These are phyloP conservation scores for Saguinus midas DNA, from an alignment of 2,113 vertebrate species.

Conservation along the genomic window DNA sequence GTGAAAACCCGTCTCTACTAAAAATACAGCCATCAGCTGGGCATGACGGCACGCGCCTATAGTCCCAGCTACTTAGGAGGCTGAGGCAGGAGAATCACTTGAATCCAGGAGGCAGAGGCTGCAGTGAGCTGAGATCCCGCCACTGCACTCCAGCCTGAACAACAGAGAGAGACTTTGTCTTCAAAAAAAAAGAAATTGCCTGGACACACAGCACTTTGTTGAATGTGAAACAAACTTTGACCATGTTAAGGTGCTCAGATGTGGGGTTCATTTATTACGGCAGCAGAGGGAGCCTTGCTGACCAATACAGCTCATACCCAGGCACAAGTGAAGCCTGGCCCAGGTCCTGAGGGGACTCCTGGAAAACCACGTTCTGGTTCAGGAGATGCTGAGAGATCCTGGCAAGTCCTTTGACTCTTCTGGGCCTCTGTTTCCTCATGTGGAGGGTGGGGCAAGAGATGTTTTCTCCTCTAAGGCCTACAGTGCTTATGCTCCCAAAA, in stretches of 20 bases:
- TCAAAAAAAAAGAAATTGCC: neutral
- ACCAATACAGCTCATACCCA: neutral
- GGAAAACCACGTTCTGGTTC: neutral
- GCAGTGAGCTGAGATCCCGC: neutral
- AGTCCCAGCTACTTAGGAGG: no score
- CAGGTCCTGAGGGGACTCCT: neutral
- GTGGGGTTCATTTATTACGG: neutral
- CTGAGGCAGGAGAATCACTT: neutral
- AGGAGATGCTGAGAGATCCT: neutral
- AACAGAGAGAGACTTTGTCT: neutral
- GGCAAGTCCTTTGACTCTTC: neutral
- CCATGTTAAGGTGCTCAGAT: neutral
- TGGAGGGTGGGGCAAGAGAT: neutral
- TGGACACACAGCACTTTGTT: neutral
- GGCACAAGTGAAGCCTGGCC: neutral
- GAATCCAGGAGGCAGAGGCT: neutral
- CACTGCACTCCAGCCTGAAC: neutral
- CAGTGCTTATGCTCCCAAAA: neutral
- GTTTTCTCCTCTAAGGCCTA: neutral
- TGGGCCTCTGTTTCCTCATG: neutral
- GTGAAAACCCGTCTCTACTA: no score
- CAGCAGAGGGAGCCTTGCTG: neutral
- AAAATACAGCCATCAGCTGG: no score
- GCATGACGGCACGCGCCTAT: accelerated
- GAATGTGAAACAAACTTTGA: neutral